Evolutionary conservation across 2,797 vertebrate genomes (phyloP).

Genomic region (Morelia viridis): DNA sequence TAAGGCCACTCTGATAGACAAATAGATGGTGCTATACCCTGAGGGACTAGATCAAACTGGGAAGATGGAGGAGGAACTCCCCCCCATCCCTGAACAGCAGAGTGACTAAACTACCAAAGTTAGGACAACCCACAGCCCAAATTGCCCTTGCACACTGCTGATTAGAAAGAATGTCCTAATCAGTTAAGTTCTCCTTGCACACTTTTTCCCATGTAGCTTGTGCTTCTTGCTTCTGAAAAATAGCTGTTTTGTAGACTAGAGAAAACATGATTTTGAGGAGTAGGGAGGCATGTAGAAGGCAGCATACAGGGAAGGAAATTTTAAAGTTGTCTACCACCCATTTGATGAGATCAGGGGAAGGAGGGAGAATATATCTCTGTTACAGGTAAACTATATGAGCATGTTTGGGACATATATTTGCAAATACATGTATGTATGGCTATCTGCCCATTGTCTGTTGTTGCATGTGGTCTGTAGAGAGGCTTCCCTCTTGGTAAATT

Average conservation of each 20-base stretch:
- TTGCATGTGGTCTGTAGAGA: background rate
- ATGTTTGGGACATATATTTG: background rate
- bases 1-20: background rate
- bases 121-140: background rate
- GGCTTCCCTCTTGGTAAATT: background rate
- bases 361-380: background rate
- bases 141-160: background rate
- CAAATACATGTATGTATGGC: background rate
- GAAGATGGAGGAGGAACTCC: background rate
- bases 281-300: background rate
- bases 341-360: background rate
- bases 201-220: background rate
- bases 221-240: background rate
- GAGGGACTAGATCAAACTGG: background rate
- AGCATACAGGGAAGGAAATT: background rate
- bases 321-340: too few species aligned
- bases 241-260: background rate
- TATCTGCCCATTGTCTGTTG: background rate
- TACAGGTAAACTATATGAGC: background rate
- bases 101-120: background rate
- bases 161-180: background rate
- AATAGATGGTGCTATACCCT: background rate
- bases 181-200: background rate
- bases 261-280: background rate
- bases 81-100: background rate